These are phyloP conservation scores for Agrotis segetum DNA, from an alignment of 2,888 invertebrate species.

Conservation along the genomic window DNA sequence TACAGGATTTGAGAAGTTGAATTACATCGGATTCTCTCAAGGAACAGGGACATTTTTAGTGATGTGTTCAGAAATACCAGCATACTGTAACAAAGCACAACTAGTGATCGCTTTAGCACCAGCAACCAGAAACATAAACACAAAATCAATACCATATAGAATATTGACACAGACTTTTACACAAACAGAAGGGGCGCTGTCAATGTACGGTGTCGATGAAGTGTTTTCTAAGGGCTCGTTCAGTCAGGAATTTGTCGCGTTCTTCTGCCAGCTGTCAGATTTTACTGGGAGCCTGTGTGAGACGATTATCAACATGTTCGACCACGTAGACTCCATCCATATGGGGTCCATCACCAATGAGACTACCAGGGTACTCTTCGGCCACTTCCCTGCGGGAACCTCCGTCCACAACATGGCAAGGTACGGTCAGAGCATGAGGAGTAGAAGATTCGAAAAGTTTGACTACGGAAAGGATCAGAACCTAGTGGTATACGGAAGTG, in stretches of 20 bases:
- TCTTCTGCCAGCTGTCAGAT: conserved; percentile 73
- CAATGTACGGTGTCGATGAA: conserved; percentile 71
- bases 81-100: conserved; percentile 92
- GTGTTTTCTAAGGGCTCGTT: conserved; percentile 74
- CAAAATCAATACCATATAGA: conserved; percentile 87
- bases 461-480: conserved; percentile 78
- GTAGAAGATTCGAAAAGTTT: conserved; percentile 76
- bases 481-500: conserved; percentile 73
- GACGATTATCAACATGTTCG: conserved; percentile 65
- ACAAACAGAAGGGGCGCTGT: conserved; percentile 65
- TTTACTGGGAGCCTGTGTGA: conserved; percentile 71
- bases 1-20: conserved; percentile 73
- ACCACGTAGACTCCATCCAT: conserved; percentile 70
- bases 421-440: conserved; percentile 78
- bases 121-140: conserved; percentile 86
- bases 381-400: conserved; percentile 75
- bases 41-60: conserved; percentile 84
- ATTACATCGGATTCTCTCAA: conserved; percentile 66
- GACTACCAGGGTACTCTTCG: conserved; percentile 71
- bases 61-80: conserved; percentile 92
- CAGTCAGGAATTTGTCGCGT: conserved; percentile 74
- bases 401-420: conserved; percentile 74
- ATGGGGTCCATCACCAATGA: conserved; percentile 75
- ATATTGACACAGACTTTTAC: conserved; percentile 56
- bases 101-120: conserved; percentile 92